Evolutionary conservation across 1,140 invertebrate species (phyloP).

Genomic region (Drosophila pectinifera): DNA sequence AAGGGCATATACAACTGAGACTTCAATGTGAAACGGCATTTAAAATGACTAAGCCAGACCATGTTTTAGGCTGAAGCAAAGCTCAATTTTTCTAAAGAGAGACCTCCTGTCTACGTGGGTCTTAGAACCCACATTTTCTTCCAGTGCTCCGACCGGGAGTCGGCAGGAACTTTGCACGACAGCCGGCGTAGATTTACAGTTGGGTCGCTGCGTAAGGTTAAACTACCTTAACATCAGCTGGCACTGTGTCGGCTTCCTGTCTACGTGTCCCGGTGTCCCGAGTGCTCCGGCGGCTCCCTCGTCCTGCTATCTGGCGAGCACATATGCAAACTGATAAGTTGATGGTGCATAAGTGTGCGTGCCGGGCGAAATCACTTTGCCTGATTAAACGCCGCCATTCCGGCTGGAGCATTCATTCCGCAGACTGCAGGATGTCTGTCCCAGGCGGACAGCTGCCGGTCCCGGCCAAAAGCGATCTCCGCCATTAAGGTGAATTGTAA

Average conservation of each 20-base stretch:
- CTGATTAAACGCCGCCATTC: conserved; percentile 79
- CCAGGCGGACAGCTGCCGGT: background rate
- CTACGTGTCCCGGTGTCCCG: conserved; percentile 42
- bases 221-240: conserved; percentile 72
- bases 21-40: too few relatives aligned
- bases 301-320: conserved; percentile 16
- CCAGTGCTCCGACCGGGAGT: conserved; percentile 12
- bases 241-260: conserved; percentile 64
- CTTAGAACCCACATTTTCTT: background rate
- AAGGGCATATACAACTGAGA: background rate
- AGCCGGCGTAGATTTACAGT: conserved; percentile 72
- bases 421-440: conserved; percentile 8
- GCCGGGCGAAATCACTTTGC: conserved; percentile 72
- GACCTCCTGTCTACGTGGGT: background rate
- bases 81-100: too few relatives aligned
- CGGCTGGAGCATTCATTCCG: conserved; percentile 40
- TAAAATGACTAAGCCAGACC: too few relatives aligned
- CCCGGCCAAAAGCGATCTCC: conserved; percentile 54
- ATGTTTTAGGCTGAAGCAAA: too few relatives aligned
- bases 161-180: conserved; percentile 73
- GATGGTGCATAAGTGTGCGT: conserved; percentile 34
- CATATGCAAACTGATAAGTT: conserved; percentile 72
- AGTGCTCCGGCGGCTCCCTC: conserved; percentile 2
- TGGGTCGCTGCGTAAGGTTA: conserved; percentile 74
- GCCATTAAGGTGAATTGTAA: conserved; percentile 76